A percentile compares a stretch with the other conserved stretches of the same genome.
Conservation (phyloP, 2,797 vertebrate species). For the Erpetoichthys calabaricus region DNA sequence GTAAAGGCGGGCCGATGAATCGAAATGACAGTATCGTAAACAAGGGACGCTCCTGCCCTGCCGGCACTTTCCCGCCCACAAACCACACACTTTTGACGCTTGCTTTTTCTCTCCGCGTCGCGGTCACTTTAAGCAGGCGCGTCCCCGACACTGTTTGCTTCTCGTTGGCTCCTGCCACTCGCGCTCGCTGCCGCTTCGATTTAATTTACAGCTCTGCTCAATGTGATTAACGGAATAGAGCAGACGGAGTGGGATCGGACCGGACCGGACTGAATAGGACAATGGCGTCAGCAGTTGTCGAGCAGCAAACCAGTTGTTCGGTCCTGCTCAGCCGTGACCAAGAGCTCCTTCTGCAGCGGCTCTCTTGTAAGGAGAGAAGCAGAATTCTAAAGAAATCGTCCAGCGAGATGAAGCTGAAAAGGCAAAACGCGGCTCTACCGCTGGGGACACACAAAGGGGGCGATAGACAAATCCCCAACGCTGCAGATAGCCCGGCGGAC, state of each 20-base stretch:
- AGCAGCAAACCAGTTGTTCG: conserved; percentile 47
- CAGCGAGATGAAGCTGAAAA: conserved; percentile 29
- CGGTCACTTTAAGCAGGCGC: conserved; percentile 23
- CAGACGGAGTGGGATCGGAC: conserved; percentile 4
- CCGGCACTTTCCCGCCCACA: no score
- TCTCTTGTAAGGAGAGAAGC: conserved; percentile 36
- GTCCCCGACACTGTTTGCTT: conserved; percentile 18
- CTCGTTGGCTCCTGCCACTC: conserved; percentile 20
- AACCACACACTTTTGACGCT: no score
- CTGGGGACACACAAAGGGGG: not conserved
- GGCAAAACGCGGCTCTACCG: not conserved
- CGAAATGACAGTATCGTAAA: no score
- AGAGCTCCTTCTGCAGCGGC: conserved; percentile 38
- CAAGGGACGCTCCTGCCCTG: no score
- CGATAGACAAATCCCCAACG: not conserved
- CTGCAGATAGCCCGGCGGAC: conserved; percentile 2
- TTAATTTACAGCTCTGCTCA: conserved; percentile 38
- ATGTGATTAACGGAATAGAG: conserved; percentile 15
- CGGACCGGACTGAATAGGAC: not conserved
- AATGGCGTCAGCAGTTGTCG: conserved; percentile 48
- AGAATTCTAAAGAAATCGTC: conserved; percentile 33
- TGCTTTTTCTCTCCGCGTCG: not conserved
- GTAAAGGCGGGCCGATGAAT: no score
- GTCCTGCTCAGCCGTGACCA: conserved; percentile 51
- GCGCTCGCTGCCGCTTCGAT: conserved; percentile 26